Base-by-base conservation (phyloP, 2,888 invertebrate species). In the Cephus pygmeus region DNA sequence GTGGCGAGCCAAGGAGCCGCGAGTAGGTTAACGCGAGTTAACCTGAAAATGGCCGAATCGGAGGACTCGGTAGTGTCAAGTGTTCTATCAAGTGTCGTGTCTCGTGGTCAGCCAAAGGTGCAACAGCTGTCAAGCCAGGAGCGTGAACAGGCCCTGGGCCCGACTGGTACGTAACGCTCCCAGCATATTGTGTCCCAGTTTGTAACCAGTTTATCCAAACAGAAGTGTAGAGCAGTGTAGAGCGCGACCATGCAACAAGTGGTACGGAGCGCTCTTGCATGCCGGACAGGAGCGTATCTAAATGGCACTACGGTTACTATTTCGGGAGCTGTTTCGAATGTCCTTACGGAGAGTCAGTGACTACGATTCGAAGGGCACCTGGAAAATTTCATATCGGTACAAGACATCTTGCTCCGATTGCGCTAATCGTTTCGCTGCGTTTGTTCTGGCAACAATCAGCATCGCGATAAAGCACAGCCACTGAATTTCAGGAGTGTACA, bases 31-130 rank as follows among this genome's bases (percentile, higher is more conserved):
- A 86, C 83, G 80, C 83, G 86, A 87, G 88, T 88, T 87, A 88
- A 87, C 84, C 86, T 86, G 85, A 89, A 89, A 89, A 89, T 89
- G 89, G 90, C 89, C 85, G 89, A 89, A 84, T 84, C 88, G 85
- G 83, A 84, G 77, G 88, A 86, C 84, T 83, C 87, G 82, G 81
- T 81, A 75, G 87, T 88, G 84, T 85, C 88, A 80, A 85, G 86
- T 87, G 85, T 82, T 82, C 82, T 84, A 84, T 85, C 84, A 74
- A 84, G 84, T 85, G 84, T 82, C 73, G 84, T 83, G 81, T 76
- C 85, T 74, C 79, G 82, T 31, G 86, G 81, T 77, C 84, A 86
- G 76, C 69, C 79, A 34, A 84, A 80, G 75, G 71, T 79, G 73
- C 71, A 75, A 79, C 56, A 73, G 73, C 40, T 80, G 76, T 78